These are phyloP conservation scores for Notechis scutatus DNA, from an alignment of 2,113 vertebrate genomes.

Conservation along the genomic window DNA sequence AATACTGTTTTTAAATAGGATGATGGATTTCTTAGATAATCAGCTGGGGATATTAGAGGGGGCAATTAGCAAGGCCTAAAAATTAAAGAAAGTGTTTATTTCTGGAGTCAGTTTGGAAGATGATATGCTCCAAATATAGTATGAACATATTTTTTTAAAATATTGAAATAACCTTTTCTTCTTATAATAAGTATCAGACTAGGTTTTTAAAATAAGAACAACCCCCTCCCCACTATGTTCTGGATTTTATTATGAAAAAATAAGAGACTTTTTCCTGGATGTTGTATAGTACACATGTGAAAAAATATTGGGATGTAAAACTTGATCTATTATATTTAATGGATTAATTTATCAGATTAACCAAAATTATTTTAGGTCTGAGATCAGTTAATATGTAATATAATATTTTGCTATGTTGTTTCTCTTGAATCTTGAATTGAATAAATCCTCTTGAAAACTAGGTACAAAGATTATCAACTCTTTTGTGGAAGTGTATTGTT, in stretches of 20 bases:
- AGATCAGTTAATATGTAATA: background rate
- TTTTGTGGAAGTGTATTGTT: slow-evolving; percentile 41
- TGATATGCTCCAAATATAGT: background rate
- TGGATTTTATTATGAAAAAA: background rate
- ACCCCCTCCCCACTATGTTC: background rate
- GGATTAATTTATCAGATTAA: background rate
- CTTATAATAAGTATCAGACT: background rate
- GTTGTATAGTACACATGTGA: background rate
- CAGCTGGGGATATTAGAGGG: background rate
- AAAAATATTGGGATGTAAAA: background rate
- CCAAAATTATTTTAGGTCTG: background rate
- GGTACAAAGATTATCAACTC: slow-evolving; percentile 57
- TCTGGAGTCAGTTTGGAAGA: background rate
- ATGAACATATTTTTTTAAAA: background rate
- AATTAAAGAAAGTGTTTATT: background rate
- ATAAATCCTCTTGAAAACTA: slow-evolving; percentile 62
- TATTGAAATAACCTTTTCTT: background rate
- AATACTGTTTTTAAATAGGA: background rate
- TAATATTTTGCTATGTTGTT: slow-evolving; percentile 57
- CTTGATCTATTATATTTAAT: background rate
- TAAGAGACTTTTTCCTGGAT: background rate
- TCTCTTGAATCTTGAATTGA: slow-evolving; percentile 25
- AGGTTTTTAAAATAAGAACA: background rate
- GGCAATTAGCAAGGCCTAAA: background rate
- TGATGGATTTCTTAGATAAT: background rate